Percentiles rank a stretch among this genome's conserved stretches.
Conservation (phyloP, 2,888 invertebrate genomes). For the Polyommatus iphigenia region DNA sequence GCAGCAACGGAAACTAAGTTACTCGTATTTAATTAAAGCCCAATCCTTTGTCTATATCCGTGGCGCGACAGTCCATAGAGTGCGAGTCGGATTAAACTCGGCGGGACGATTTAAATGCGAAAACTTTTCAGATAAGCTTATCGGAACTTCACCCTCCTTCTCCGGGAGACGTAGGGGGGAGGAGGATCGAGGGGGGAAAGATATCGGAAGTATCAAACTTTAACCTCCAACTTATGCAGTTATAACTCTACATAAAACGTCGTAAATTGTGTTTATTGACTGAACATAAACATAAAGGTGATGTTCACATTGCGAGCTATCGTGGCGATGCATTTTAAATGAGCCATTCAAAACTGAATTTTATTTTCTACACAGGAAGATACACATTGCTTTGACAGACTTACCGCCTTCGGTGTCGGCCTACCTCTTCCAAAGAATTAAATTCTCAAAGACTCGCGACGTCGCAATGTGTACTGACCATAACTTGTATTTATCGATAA, state of each 20-base stretch:
- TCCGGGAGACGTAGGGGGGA: not conserved
- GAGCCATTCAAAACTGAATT: no score
- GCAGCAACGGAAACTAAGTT: not conserved
- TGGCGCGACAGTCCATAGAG: not conserved
- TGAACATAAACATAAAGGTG: not conserved
- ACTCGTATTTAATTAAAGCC: not conserved
- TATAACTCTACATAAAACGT: not conserved
- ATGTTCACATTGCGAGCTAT: no score
- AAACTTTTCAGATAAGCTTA: slow-evolving; percentile 11
- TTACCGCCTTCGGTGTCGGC: no score
- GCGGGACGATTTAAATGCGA: slow-evolving; percentile 11
- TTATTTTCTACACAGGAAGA: no score
- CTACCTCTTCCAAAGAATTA: no score
- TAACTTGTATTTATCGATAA: not conserved
- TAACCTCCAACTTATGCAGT: not conserved
- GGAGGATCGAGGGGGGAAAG: not conserved
- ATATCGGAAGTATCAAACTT: not conserved
- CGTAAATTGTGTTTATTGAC: not conserved
- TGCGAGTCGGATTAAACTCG: not conserved
- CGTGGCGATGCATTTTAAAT: not conserved
- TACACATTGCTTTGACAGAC: no score
- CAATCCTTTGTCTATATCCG: not conserved
- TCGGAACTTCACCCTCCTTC: not conserved
- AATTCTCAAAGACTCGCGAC: not conserved
- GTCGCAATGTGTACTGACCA: not conserved